Conservation (phyloP, 2,113 vertebrate species). For the Rhynchopsitta pachyrhyncha region DNA sequence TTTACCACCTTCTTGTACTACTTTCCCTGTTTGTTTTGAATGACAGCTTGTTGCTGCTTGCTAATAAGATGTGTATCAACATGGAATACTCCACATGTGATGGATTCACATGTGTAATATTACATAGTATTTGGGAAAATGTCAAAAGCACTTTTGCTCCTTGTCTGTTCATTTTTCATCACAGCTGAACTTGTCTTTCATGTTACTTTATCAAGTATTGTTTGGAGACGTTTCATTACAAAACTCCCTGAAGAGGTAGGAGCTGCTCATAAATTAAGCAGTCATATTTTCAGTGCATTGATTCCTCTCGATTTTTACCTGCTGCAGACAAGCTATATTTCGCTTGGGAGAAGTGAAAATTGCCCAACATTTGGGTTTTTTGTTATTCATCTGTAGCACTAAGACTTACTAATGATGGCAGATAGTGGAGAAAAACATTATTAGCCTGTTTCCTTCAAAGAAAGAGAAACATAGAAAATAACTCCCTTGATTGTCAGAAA, state of each 20-base stretch:
- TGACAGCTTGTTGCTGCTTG: not conserved
- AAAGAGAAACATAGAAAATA: not conserved
- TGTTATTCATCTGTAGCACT: not conserved
- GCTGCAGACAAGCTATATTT: not conserved
- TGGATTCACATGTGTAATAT: not conserved
- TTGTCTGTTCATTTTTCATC: not conserved
- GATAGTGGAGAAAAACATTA: not conserved
- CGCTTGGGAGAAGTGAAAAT: not conserved
- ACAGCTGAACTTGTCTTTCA: not conserved
- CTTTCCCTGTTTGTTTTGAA: not conserved
- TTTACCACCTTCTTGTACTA: not conserved
- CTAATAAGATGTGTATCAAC: not conserved
- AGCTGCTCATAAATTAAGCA: not conserved
- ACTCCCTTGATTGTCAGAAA: not conserved
- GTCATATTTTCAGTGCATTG: not conserved
- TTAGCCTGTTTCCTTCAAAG: not conserved
- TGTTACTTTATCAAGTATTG: not conserved
- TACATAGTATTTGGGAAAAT: not conserved
- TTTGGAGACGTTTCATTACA: not conserved
- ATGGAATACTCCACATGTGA: not conserved
- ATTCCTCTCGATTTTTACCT: not conserved
- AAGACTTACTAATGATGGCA: not conserved
- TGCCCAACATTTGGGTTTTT: not conserved
- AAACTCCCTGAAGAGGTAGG: not conserved
- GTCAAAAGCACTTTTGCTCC: not conserved